A percentile compares a stretch with the other conserved stretches of the same genome.
These are phyloP conservation scores for Ylistrum balloti DNA, from an alignment of 1,140 invertebrate species.

Conservation along the genomic window DNA sequence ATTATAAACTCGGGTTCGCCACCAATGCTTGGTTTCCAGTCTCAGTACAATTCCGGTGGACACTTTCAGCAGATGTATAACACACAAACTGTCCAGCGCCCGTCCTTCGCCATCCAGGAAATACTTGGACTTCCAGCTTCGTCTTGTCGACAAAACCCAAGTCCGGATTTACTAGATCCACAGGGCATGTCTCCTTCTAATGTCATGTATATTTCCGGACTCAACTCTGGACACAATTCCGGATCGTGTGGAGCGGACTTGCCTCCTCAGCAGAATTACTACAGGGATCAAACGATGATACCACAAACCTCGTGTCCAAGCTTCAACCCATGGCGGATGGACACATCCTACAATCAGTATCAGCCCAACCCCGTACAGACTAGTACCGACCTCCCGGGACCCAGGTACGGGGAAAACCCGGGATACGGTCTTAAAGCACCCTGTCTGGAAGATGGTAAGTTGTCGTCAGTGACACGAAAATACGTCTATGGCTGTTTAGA, in stretches of 20 bases:
- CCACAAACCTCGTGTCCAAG: constrained; percentile 41
- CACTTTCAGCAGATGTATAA: constrained; percentile 53
- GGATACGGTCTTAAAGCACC: constrained; percentile 57
- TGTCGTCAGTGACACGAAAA: not conserved
- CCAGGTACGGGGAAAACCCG: constrained; percentile 52
- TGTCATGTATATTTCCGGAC: constrained; percentile 45
- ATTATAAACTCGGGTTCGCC: not conserved
- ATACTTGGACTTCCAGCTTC: constrained; percentile 57
- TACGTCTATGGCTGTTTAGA: too few species aligned
- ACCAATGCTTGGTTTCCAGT: constrained; percentile 52
- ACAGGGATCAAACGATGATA: constrained; percentile 49
- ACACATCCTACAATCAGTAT: constrained; percentile 47
- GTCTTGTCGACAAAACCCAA: constrained; percentile 59
- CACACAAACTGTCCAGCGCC: constrained; percentile 49
- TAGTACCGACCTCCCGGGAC: not conserved
- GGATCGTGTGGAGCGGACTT: not conserved
- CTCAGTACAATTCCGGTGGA: constrained; percentile 50
- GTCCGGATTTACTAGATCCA: constrained; percentile 58
- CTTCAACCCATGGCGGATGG: constrained; percentile 61
- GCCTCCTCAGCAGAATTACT: constrained; percentile 55
- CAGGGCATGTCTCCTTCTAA: constrained; percentile 51
- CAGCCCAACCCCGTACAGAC: constrained; percentile 13
- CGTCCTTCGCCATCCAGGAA: constrained; percentile 63
- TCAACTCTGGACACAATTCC: constrained; percentile 46
- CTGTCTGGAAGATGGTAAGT: constrained; percentile 55